A percentile compares a stretch with the other conserved stretches of the same genome.
phyloP scores from a whole-genome alignment of 2,888 invertebrate species.

The Agriopis marginaria region DNA sequence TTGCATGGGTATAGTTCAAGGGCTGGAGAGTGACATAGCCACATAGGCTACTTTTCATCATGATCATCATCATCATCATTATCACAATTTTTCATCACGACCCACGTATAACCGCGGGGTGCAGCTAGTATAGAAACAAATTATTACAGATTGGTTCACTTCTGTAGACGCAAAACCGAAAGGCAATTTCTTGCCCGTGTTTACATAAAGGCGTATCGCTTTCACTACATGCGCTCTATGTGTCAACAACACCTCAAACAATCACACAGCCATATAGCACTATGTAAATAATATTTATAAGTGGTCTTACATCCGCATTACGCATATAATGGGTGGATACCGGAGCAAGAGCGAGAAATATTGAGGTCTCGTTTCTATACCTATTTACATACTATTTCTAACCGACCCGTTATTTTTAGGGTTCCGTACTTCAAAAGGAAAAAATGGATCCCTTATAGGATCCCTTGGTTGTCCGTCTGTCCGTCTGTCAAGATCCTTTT shows the following conservation, averaged over 20 bases:
- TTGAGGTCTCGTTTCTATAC: background rate
- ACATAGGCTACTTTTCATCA: too few relatives aligned
- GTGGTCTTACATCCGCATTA: constrained; percentile 43
- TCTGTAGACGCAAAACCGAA: background rate
- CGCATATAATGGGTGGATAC: constrained; percentile 27
- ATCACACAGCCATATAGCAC: constrained; percentile 16
- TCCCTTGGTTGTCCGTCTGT: too few relatives aligned
- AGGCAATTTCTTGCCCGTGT: constrained; percentile 11
- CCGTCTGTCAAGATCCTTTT: too few relatives aligned
- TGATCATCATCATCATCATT: too few relatives aligned
- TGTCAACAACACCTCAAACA: constrained; percentile 40
- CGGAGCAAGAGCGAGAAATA: constrained; percentile 22
- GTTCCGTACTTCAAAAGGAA: too few relatives aligned
- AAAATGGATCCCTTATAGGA: too few relatives aligned
- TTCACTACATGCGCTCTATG: constrained; percentile 36
- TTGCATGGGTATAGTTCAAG: too few relatives aligned
- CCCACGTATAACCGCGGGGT: too few relatives aligned
- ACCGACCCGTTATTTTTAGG: background rate
- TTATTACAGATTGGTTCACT: too few relatives aligned
- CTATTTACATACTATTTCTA: background rate
- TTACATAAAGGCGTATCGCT: constrained; percentile 31
- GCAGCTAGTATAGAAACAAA: too few relatives aligned
- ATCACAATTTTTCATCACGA: too few relatives aligned
- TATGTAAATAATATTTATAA: constrained; percentile 32
- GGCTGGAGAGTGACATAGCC: too few relatives aligned